phyloP scores from a whole-genome alignment of 1,140 invertebrate genomes.

The Apis laboriosa region DNA sequence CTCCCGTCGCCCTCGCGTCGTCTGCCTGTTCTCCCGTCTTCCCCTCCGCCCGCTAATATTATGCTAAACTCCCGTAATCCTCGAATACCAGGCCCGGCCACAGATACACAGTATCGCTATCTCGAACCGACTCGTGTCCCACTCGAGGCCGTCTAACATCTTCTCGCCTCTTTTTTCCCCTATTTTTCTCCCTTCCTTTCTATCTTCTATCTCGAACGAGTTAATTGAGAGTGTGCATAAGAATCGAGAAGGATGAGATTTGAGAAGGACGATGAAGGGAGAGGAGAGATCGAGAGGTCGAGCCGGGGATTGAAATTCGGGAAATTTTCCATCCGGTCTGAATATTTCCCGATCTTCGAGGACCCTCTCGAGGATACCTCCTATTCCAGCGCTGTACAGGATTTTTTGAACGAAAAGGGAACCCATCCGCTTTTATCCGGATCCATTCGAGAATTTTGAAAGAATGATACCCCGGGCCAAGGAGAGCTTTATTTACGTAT shows the following conservation, averaged over 20 bases:
- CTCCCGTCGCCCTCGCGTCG: constrained; percentile 51
- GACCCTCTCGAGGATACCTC: background rate
- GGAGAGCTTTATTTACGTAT: background rate
- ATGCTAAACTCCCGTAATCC: constrained; percentile 78
- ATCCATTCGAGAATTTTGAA: constrained; percentile 13
- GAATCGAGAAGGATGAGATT: background rate
- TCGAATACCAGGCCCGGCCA: constrained; percentile 69
- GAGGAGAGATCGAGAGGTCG: constrained; percentile 16
- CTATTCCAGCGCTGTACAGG: constrained; percentile 2
- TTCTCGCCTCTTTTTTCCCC: background rate
- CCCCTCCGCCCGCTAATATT: constrained; percentile 71
- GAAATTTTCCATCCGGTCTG: constrained; percentile 1
- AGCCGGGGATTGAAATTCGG: constrained; percentile 6
- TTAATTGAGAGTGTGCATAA: constrained; percentile 50
- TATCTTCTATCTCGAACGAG: constrained; percentile 21
- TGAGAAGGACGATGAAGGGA: constrained; percentile 29
- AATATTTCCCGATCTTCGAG: constrained; percentile 26
- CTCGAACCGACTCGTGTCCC: constrained; percentile 59
- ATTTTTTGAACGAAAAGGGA: constrained; percentile 20
- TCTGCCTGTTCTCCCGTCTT: constrained; percentile 46
- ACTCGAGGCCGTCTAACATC: background rate
- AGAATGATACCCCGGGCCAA: constrained; percentile 20
- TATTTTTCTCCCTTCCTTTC: background rate
- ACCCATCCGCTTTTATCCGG: constrained; percentile 14
- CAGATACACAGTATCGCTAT: constrained; percentile 69